Conservation (phyloP, 2,888 invertebrate genomes). For the Xanthostigma xanthostigma region DNA sequence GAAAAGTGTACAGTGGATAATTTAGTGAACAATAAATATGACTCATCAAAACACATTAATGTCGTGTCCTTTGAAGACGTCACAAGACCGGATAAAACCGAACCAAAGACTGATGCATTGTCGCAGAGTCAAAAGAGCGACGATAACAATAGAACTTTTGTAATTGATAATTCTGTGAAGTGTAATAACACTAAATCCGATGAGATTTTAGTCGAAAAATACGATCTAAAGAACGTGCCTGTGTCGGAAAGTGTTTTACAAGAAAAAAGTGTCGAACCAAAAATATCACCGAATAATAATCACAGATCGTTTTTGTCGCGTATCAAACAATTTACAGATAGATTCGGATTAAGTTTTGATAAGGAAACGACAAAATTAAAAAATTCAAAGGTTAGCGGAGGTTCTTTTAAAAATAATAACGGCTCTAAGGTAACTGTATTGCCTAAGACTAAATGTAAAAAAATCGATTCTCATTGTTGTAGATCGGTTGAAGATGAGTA, state of each 20-base stretch:
- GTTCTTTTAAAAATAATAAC: conserved; percentile 21
- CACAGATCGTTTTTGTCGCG: conserved; percentile 32
- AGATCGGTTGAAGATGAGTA: conserved; percentile 22
- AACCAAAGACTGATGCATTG: conserved; percentile 9
- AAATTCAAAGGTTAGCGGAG: conserved; percentile 12
- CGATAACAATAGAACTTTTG: too few relatives aligned
- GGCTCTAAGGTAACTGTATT: conserved; percentile 14
- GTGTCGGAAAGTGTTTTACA: conserved; percentile 4
- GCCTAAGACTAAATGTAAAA: conserved; percentile 16
- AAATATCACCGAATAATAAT: conserved; percentile 22
- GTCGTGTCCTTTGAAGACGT: background rate
- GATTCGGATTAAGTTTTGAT: conserved; percentile 33
- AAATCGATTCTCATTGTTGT: conserved; percentile 13
- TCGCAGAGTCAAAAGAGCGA: conserved; percentile 1
- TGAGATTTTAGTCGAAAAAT: conserved; percentile 16
- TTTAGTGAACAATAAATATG: background rate
- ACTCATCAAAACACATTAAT: background rate
- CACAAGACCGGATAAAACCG: conserved; percentile 7
- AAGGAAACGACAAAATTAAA: conserved; percentile 25
- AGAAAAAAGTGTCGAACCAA: conserved; percentile 1
- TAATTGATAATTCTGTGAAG: background rate
- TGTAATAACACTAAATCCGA: background rate
- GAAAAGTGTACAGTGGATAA: background rate
- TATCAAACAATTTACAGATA: conserved; percentile 36
- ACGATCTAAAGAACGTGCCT: conserved; percentile 13